Conservation (phyloP, 1,140 invertebrate species). For the Drosophila lacertosa region DNA sequence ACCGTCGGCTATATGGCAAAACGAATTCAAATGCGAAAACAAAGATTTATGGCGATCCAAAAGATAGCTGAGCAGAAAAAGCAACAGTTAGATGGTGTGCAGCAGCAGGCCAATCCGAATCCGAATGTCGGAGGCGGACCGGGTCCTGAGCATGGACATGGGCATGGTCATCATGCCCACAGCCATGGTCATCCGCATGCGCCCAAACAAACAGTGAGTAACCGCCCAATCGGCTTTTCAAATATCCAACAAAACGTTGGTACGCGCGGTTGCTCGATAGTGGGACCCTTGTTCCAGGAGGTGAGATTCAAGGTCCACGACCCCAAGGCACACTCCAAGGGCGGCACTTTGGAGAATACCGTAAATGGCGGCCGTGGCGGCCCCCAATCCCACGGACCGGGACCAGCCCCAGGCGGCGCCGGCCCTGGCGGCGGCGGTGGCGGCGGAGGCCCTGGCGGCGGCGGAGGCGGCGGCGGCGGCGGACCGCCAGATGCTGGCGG, state of each 20-base stretch:
- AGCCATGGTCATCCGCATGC: constrained; percentile 84
- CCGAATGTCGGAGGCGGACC: constrained; percentile 77
- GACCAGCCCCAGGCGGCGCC: constrained; percentile 65
- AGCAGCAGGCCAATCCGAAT: constrained; percentile 85
- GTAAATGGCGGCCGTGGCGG: constrained; percentile 91
- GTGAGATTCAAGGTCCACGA: constrained; percentile 97
- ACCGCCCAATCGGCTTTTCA: constrained; percentile 84
- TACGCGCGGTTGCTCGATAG: constrained; percentile 87
- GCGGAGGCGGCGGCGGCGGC: constrained; percentile 81
- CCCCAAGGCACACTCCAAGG: constrained; percentile 95
- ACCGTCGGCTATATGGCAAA: constrained; percentile 98
- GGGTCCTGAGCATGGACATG: constrained; percentile 84
- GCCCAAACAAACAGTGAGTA: constrained; percentile 84
- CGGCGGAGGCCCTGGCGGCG: constrained; percentile 87
- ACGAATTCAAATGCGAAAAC: constrained; percentile 97
- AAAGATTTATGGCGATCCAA: constrained; percentile 93
- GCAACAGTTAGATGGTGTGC: constrained; percentile 88
- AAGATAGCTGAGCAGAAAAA: constrained; percentile 96
- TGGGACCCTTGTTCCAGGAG: constrained; percentile 93
- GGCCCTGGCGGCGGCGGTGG: constrained; percentile 83
- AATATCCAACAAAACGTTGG: constrained; percentile 84
- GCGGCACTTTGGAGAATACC: constrained; percentile 94
- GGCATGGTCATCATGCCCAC: constrained; percentile 84
- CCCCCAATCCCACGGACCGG: constrained; percentile 84
- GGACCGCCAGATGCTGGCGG: constrained; percentile 83